Percentiles rank a stretch among this genome's conserved stretches.
phyloP scores from a whole-genome alignment of 1,140 invertebrate genomes.

The Pseudomyrmex gracilis region DNA sequence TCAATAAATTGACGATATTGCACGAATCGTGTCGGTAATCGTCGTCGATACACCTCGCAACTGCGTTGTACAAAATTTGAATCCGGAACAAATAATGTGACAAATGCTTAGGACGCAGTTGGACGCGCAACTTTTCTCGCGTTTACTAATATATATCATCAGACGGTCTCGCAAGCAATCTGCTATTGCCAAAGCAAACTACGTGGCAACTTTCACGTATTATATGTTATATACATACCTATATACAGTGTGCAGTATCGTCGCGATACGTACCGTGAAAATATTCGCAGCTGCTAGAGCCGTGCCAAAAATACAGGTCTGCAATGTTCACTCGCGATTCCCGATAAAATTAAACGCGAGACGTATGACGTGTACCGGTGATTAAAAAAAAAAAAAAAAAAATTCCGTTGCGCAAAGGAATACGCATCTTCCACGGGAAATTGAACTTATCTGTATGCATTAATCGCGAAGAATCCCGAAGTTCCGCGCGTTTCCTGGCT shows the following conservation, averaged over 20 bases:
- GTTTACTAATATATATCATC: neutral
- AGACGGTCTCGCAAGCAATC: neutral
- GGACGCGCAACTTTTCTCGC: conserved; percentile 18
- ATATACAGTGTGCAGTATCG: conserved; percentile 1
- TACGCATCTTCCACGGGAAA: neutral
- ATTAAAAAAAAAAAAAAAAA: neutral
- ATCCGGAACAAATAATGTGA: conserved; percentile 7
- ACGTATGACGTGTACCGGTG: neutral
- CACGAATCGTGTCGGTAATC: too few relatives aligned
- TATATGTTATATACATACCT: too few relatives aligned
- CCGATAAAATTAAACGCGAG: conserved; percentile 19
- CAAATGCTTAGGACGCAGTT: conserved; percentile 5
- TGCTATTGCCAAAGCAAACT: conserved; percentile 7
- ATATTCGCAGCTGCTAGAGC: conserved; percentile 7
- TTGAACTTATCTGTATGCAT: conserved; percentile 9
- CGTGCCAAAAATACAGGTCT: conserved; percentile 6
- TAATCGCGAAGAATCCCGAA: neutral
- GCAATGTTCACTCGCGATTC: conserved; percentile 13
- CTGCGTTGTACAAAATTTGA: too few relatives aligned
- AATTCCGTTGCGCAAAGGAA: neutral
- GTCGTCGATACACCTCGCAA: too few relatives aligned
- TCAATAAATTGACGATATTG: too few relatives aligned
- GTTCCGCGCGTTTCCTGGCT: neutral
- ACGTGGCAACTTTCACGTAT: conserved; percentile 1
- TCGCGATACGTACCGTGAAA: neutral